Evolutionary conservation across 2,888 invertebrate genomes (phyloP), one percentile per base, ranked within the genome.

Genomic region (Junonia oenone): DNA sequence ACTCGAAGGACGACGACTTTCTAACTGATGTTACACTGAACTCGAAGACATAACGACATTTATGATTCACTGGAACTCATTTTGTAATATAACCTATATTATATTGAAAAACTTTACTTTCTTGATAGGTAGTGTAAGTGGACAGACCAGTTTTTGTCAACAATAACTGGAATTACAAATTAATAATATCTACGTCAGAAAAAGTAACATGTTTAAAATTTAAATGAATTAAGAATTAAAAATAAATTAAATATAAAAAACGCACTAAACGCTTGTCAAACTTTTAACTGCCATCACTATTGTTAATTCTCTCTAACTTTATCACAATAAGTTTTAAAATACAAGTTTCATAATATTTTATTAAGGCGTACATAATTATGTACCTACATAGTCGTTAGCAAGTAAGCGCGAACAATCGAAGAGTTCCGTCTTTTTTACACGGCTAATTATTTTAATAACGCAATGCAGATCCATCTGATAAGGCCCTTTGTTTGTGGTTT

Each of bases 1-100:
- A 63, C 58, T 48, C 37, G 38, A 66, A 66, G 66, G 66, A 63
- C 66, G 56, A 45, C 61, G 54, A 48, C 66, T 66, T 66, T 66
- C 66, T 64, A 65, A 60, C 47, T 26, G 40, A 50, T 58, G 52
- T 59, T 52, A 27, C 29, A 49, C n/a, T 19, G 29, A 35, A 13
- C 22, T 17, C 26, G 13, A 8, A 11, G n/a, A 22, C 13, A 11
- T 22, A 13, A 45, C 45, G n/a, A 13, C 26, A 45, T 17, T 11
- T 6, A 26, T 26, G n/a, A 33, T n/a, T 33, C 31, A n/a, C 31
- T 31, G 11, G 9, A 31, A 33, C 11, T 4, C 31, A n/a, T n/a
- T n/a, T 1, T n/a, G 31, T 33, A 33, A 33, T 3, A n/a, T n/a
- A n/a, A n/a, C n/a, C n/a, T n/a, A n/a, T n/a, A n/a, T n/a, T n/a